Evolutionary conservation across 1,140 invertebrate genomes (phyloP), one percentile per base, ranked within the genome.

Genomic region (Belonocnema kinseyi): DNA sequence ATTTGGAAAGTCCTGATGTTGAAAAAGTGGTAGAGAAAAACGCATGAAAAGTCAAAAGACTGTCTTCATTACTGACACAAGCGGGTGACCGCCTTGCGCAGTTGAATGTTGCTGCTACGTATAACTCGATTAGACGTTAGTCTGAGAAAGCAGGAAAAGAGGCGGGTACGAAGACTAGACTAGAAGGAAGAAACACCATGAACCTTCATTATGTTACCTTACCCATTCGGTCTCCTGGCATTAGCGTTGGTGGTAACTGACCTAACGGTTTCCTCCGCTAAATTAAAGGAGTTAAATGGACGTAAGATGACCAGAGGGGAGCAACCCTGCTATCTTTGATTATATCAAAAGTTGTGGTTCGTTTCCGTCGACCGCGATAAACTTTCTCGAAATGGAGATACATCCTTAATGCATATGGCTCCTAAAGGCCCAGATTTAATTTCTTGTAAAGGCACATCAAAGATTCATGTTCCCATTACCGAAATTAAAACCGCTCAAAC

Each of bases 151-250:
- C 79, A 76, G 80, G 78, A 86, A 87, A 85, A 83, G 82, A 85
- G 79, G 80, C 80, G 78, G 80, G 70, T 77, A 77, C 72, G 66
- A 53, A 78, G 76, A 72, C 76, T 74, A 81, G 81, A 78, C 79
- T 77, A 77, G 81, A 79, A 85, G 80, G 83, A 85, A 88, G 83
- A 83, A 88, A 85, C 80, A 88, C 83, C 86, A 89, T 89, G 89
- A 89, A 90, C 88, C 85, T 90, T 90, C 86, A 90, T 91, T 91
- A 90, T 89, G 86, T 91, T 91, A 87, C 84, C 85, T 87, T 82
- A 77, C 76, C 83, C 84, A 84, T 84, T 85, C 77, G 81, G 79
- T 88, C 84, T 83, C 72, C 77, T 77, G 73, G 77, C 84, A 90
- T 90, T 90, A 90, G 87, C 83, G 88, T 88, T 87, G 79, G 82